Base-by-base conservation (phyloP, 2,888 invertebrate species). In the Drosophila anomalata region DNA sequence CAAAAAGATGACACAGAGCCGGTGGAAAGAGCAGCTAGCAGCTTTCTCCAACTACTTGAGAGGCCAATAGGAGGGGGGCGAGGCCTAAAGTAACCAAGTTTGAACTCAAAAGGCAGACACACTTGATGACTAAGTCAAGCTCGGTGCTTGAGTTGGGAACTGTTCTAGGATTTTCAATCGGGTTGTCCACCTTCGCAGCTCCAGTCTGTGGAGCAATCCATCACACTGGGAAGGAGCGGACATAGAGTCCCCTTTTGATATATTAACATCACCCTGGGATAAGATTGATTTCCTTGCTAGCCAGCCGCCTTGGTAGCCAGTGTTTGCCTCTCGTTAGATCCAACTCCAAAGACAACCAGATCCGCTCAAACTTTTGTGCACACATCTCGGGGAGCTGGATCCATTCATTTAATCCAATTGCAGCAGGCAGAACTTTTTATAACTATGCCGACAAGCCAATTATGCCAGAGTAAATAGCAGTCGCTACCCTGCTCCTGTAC, bases 391-490 rank as follows among this genome's bases (percentile, higher is more conserved):
- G 36, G 42, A 51, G 33, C 44, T 72, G 52, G 72, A 63, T 63
- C 73, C 55, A 70, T 77, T 71, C 71, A 77, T 76, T 78, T 74
- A 76, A 79, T 76, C 74, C 71, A 80, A 75, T 78, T 78, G 78
- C 78, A 66, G 47, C 60, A 41, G 57, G 73, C 60, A 78, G 52
- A 79, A 82, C 72, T 79, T 79, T 77, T 63, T 73, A 52, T 65
- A 73, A 76, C 78, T 78, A 72, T 68, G 77, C 57, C 69, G 65
- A 56, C 61, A 63, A 74, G 79, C 74, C 87, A 81, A 87, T 81
- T 84, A 87, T 84, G 63, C 74, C 67, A 70, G 85, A 81, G 85
- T 78, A 81, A 81, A 87, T 87, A 87, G 76, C 68, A 78, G 80
- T 84, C 73, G 76, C 66, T 65, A 36, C 53, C 42, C 48, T 14